phyloP scores from a whole-genome alignment of 1,140 invertebrate species.

The Plutomurus gul region DNA sequence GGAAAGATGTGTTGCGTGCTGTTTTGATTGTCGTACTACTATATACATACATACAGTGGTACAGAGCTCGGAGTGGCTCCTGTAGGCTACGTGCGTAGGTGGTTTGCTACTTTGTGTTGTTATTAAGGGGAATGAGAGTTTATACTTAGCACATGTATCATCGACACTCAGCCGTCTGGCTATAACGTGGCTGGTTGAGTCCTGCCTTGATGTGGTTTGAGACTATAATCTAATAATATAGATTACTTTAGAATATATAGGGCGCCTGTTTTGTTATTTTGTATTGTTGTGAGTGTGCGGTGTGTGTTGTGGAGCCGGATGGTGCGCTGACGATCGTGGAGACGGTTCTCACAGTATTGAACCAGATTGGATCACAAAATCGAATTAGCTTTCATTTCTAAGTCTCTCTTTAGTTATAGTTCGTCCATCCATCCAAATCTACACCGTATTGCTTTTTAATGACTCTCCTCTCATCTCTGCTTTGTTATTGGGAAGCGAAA shows the following conservation, averaged over 20 bases:
- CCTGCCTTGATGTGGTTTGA: not conserved
- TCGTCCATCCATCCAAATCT: constrained; percentile 14
- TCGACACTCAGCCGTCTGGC: too few relatives aligned
- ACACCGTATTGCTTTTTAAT: constrained; percentile 18
- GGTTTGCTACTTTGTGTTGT: too few relatives aligned
- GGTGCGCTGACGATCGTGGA: too few relatives aligned
- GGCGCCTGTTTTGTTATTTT: not conserved
- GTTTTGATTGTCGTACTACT: too few relatives aligned
- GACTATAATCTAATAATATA: not conserved
- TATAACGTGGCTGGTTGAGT: too few relatives aligned
- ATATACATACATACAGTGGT: too few relatives aligned
- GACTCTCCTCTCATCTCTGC: constrained; percentile 2
- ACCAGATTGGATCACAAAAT: not conserved
- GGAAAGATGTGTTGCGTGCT: too few relatives aligned
- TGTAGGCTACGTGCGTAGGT: too few relatives aligned
- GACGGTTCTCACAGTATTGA: too few relatives aligned
- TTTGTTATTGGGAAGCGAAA: not conserved
- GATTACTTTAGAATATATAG: not conserved
- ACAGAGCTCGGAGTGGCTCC: too few relatives aligned
- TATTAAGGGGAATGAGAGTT: too few relatives aligned
- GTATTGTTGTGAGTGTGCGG: not conserved
- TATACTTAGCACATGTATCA: too few relatives aligned
- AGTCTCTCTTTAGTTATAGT: not conserved
- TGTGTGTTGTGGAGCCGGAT: not conserved
- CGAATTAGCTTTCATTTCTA: constrained; percentile 5